A percentile compares a stretch with the other conserved stretches of the same genome.
Evolutionary conservation across 2,888 invertebrate species (phyloP).

Genomic region (Clostera curtula): DNA sequence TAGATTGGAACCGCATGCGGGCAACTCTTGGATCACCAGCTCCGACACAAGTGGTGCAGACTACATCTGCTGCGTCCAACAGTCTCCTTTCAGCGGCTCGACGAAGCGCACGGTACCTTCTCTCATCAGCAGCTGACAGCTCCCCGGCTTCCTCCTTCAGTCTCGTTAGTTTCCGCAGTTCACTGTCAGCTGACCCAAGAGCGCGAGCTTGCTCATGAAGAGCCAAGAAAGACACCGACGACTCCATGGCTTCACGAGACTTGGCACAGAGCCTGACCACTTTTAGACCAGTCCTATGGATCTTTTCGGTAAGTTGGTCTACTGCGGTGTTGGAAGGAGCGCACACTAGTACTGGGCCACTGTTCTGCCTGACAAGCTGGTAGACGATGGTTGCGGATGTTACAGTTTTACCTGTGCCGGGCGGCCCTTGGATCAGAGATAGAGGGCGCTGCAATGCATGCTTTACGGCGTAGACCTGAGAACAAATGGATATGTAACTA

Average conservation of each 20-base stretch:
- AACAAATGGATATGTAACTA: conserved; percentile 7
- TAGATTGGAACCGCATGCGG: conserved; percentile 95
- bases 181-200: conserved; percentile 90
- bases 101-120: conserved; percentile 92
- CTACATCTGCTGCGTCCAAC: conserved; percentile 97
- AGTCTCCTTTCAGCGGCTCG: conserved; percentile 93
- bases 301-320: conserved; percentile 98
- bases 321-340: conserved; percentile 99
- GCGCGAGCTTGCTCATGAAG: conserved; percentile 98
- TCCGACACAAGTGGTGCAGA: conserved; percentile 99
- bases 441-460: conserved; percentile 97
- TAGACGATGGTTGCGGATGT: conserved; percentile 99
- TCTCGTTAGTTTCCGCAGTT: conserved; percentile 95
- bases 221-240: conserved; percentile 96
- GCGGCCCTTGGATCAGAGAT: conserved; percentile 97
- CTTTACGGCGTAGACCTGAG: conserved; percentile 96
- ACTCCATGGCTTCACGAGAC: conserved; percentile 98
- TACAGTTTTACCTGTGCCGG: conserved; percentile 98
- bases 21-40: conserved; percentile 97
- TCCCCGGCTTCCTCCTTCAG: conserved; percentile 99
- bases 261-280: conserved; percentile 96
- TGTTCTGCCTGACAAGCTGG: conserved; percentile 95
- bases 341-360: conserved; percentile 96
- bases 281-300: conserved; percentile 97
- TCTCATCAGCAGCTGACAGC: conserved; percentile 95